These are phyloP conservation scores for Ditula angustiorana DNA, from an alignment of 2,888 invertebrate species.

Conservation along the genomic window DNA sequence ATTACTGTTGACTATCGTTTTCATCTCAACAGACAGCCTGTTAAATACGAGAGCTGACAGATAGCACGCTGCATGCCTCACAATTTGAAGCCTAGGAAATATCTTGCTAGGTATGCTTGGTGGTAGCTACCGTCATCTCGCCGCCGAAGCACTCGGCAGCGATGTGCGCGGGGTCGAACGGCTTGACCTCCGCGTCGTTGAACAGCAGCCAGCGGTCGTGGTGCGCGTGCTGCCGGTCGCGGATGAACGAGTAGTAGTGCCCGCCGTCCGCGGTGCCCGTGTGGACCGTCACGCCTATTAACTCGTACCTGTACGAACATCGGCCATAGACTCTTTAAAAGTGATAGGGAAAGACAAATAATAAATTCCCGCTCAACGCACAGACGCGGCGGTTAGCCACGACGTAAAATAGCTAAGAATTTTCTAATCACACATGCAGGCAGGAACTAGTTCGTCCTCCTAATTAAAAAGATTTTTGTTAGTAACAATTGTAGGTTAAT, in stretches of 20 bases:
- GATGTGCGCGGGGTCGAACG: conserved; percentile 97
- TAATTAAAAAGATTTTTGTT: no score
- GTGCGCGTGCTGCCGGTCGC: conserved; percentile 90
- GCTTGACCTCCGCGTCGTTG: conserved; percentile 97
- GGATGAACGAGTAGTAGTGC: conserved; percentile 98
- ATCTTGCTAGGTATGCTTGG: background rate
- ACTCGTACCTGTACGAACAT: conserved; percentile 85
- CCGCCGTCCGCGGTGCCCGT: conserved; percentile 99
- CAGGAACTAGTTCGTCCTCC: no score
- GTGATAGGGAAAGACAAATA: background rate
- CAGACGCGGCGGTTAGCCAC: no score
- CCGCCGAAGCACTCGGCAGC: conserved; percentile 98
- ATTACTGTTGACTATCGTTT: no score
- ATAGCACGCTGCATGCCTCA: no score
- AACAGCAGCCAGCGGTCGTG: conserved; percentile 97
- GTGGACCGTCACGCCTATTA: conserved; percentile 98
- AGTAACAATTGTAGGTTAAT: background rate
- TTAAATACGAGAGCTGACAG: no score
- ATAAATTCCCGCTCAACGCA: no score
- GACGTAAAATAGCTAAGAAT: no score
- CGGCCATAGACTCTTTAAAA: no score
- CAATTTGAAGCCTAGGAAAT: background rate
- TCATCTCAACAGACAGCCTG: no score
- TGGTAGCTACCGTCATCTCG: conserved; percentile 93
- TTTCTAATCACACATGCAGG: no score